Base-by-base conservation (phyloP, 2,888 invertebrate genomes). In the Zhuqinia jingwanae region DNA sequence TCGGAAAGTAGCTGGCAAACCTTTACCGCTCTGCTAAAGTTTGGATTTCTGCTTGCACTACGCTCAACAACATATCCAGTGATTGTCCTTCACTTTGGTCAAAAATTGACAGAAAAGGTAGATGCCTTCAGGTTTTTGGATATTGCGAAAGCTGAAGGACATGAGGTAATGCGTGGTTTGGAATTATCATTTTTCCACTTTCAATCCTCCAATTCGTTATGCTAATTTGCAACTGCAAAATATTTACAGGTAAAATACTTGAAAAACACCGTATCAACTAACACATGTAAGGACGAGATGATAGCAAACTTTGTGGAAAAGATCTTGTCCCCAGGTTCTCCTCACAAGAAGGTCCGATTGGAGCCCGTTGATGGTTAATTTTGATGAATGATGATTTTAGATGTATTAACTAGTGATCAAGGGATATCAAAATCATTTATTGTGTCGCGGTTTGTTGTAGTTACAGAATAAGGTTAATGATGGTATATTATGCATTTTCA, bases 141-240 rank as follows among this genome's bases (percentile, higher is more conserved):
- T 79, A 63, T 79, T 25, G 85, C 79, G 11, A 79, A 79, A 58
- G n/a, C 79, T 20, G 85, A 85, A 42, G 85, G 85, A 0, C 85
- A 85, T 30, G 45, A 15, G 60, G 85, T 85, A 63, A 2, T 22
- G 25, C 11, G 8, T 8, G 8, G 36, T 36, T 36, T 36, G 3
- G 36, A 6, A 6, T 3, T 36, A 36, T 36, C 3, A 36, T 10
- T 8, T 50, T 50, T 50, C 15, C 5, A 50, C 3, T 6, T 36
- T 3, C 36, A 36, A 36, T 36, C 36, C 36, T 8, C 3, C 36
- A 36, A 36, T 36, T 36, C 8, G 5, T 3, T 36, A 36, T 36
- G 36, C 5, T 36, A 36, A 6, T 36, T 36, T 36, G n/a, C n/a
- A n/a, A n/a, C n/a, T n/a, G n/a, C n/a, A n/a, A 36, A 36, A 36